Conservation (phyloP, 2,797 vertebrate species). For the Hydrolagus colliei region DNA sequence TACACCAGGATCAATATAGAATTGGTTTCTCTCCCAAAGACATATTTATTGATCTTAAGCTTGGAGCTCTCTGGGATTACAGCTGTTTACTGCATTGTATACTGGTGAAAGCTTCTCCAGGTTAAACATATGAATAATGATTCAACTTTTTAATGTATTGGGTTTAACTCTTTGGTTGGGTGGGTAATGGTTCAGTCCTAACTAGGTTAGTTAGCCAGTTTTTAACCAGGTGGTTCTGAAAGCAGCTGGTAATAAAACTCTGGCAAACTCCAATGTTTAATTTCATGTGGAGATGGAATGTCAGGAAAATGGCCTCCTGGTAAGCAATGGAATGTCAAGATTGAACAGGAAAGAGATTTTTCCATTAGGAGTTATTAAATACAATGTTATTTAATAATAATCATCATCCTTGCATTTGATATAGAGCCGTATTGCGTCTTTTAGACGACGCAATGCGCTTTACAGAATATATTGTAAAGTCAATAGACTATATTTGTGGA, state of each 20-base stretch:
- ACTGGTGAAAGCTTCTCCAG: too few relatives aligned
- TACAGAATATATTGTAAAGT: background rate
- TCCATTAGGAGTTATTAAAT: background rate
- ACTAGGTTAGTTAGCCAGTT: background rate
- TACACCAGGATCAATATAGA: slow-evolving; percentile 1
- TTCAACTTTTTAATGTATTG: too few relatives aligned
- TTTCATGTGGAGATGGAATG: background rate
- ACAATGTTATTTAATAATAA: background rate
- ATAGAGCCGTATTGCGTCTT: background rate
- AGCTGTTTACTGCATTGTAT: too few relatives aligned
- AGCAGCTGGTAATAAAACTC: too few relatives aligned
- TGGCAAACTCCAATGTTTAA: background rate
- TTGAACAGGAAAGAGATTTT: background rate
- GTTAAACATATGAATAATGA: too few relatives aligned
- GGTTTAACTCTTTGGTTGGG: too few relatives aligned
- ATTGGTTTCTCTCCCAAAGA: background rate
- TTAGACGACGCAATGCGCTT: background rate
- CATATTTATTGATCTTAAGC: slow-evolving; percentile 3
- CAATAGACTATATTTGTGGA: background rate
- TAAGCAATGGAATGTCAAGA: background rate
- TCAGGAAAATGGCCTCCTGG: background rate
- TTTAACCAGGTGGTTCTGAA: background rate
- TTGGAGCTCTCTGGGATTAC: background rate
- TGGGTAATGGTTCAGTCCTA: too few relatives aligned
- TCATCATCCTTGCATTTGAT: too few relatives aligned